phyloP scores from a whole-genome alignment of 2,797 vertebrate genomes.

The Bradypus variegatus region DNA sequence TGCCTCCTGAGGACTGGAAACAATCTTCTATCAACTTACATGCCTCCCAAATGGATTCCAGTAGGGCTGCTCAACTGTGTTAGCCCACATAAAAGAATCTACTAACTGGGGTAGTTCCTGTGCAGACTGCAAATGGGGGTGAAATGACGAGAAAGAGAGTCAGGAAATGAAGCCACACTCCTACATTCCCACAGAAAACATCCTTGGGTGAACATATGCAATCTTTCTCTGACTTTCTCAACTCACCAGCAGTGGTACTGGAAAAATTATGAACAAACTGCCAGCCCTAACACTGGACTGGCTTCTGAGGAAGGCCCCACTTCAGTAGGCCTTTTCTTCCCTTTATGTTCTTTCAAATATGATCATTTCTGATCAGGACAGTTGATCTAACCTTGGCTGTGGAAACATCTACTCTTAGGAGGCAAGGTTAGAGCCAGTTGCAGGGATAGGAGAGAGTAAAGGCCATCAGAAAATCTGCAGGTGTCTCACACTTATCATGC shows the following conservation, averaged over 20 bases:
- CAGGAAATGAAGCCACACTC: not conserved
- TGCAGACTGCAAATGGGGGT: not conserved
- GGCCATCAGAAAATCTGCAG: not conserved
- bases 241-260: not conserved
- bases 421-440: not conserved
- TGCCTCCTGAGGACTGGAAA: not conserved
- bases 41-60: too few species aligned
- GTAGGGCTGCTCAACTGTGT: not conserved
- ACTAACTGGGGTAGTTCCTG: not conserved
- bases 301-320: not conserved
- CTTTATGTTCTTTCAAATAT: not conserved
- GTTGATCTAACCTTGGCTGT: not conserved
- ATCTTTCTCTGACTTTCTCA: not conserved
- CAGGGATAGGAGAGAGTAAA: not conserved
- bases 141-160: not conserved
- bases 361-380: not conserved
- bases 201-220: not conserved
- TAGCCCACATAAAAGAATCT: not conserved
- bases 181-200: not conserved
- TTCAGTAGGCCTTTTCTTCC: not conserved
- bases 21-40: not conserved
- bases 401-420: not conserved
- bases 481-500: not conserved
- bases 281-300: not conserved
- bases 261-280: not conserved